phyloP scores from a whole-genome alignment of 2,888 invertebrate genomes.

The Germaria angustata region DNA sequence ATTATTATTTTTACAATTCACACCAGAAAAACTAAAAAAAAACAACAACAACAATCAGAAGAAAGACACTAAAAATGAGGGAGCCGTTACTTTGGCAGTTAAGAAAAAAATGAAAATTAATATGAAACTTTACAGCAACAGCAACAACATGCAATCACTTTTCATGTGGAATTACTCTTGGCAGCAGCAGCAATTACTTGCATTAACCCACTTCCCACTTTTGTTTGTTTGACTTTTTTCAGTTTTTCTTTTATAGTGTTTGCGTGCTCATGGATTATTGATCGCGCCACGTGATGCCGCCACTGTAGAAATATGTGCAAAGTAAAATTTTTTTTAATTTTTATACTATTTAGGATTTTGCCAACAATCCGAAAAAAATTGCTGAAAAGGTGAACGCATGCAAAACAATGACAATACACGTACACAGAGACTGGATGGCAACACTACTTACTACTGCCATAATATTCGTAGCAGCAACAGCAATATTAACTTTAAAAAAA shows the following conservation, averaged over 20 bases:
- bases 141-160: conserved; percentile 56
- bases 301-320: conserved; percentile 45
- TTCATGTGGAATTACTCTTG: conserved; percentile 42
- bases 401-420: conserved; percentile 60
- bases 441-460: conserved; percentile 46
- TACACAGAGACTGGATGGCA: conserved; percentile 62
- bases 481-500: not conserved
- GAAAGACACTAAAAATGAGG: conserved; percentile 52
- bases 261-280: conserved; percentile 76
- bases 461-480: conserved; percentile 26
- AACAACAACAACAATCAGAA: not conserved
- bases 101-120: conserved; percentile 56
- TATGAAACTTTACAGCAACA: conserved; percentile 41
- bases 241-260: conserved; percentile 63
- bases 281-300: conserved; percentile 74
- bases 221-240: conserved; percentile 37
- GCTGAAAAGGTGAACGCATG: conserved; percentile 59
- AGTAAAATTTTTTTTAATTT: conserved; percentile 2
- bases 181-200: conserved; percentile 68
- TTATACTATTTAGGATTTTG: not conserved
- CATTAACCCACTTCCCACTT: conserved; percentile 76
- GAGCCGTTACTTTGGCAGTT: conserved; percentile 52
- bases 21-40: conserved; percentile 19
- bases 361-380: conserved; percentile 43
- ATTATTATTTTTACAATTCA: conserved; percentile 38